These are phyloP conservation scores for Phaethornis superciliosus DNA, from an alignment of 2,113 vertebrate species.

Conservation along the genomic window DNA sequence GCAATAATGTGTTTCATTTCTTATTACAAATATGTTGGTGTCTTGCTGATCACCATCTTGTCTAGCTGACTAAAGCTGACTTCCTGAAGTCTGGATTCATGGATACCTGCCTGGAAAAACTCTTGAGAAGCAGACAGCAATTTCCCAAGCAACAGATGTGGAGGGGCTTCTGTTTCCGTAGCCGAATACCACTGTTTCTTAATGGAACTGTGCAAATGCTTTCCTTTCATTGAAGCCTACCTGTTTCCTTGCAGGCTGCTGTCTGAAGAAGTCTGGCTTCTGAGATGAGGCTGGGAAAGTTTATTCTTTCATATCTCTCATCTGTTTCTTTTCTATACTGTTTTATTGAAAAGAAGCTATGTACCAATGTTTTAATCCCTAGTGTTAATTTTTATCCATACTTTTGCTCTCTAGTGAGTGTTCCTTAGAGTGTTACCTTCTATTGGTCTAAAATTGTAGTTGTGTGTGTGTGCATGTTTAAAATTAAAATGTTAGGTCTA, in stretches of 20 bases:
- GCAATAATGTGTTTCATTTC: background rate
- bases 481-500: background rate
- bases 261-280: background rate
- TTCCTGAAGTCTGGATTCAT: background rate
- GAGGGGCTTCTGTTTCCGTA: background rate
- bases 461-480: background rate
- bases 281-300: background rate
- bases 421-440: background rate
- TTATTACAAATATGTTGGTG: background rate
- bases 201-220: background rate
- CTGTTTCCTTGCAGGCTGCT: background rate
- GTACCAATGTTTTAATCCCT: background rate
- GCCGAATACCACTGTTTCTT: background rate
- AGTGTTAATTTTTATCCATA: background rate
- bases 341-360: background rate
- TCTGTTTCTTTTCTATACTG: background rate
- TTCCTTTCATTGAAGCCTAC: background rate
- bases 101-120: slow-evolving; percentile 33
- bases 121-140: background rate
- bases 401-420: background rate
- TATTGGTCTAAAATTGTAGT: background rate
- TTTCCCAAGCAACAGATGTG: slow-evolving; percentile 14
- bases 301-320: background rate
- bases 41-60: background rate
- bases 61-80: background rate